Percentiles rank a stretch among this genome's conserved stretches.
Evolutionary conservation across 2,797 vertebrate genomes (phyloP).

Genomic region (Acanthurus leucopareius): DNA sequence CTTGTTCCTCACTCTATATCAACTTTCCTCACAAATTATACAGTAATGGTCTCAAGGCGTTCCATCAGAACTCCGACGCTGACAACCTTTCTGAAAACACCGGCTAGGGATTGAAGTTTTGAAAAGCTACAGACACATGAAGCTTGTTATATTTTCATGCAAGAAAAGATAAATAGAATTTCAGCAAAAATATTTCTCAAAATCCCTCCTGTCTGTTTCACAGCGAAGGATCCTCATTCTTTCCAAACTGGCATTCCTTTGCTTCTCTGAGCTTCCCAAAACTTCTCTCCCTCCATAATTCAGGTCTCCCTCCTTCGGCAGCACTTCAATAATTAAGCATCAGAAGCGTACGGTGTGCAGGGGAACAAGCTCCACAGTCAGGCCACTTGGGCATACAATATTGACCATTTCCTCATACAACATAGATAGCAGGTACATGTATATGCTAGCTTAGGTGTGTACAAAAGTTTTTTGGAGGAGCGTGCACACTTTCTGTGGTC

Average conservation of each 20-base stretch:
- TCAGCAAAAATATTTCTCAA: conserved; percentile 50
- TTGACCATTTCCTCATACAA: conserved; percentile 74
- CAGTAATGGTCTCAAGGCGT: conserved; percentile 59
- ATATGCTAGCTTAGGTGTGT: conserved; percentile 27
- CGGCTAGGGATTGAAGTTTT: conserved; percentile 39
- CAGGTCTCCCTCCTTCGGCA: conserved; percentile 73
- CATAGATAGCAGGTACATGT: conserved; percentile 63
- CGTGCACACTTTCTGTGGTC: conserved; percentile 21
- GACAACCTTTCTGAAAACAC: conserved; percentile 61
- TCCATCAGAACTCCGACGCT: conserved; percentile 56
- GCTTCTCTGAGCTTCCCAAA: conserved; percentile 69
- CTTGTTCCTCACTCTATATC: conserved; percentile 53
- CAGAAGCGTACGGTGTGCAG: conserved; percentile 61
- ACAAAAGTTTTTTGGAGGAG: conserved; percentile 33
- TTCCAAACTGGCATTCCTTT: conserved; percentile 61
- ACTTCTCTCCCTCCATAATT: conserved; percentile 75
- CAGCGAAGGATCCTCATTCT: conserved; percentile 50
- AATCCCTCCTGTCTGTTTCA: conserved; percentile 49
- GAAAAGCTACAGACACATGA: conserved; percentile 42
- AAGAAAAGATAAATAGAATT: conserved; percentile 54
- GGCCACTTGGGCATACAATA: conserved; percentile 57
- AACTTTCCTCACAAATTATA: conserved; percentile 66
- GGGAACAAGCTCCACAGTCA: conserved; percentile 46
- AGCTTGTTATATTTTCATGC: conserved; percentile 55
- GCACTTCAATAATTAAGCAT: conserved; percentile 81